Evolutionary conservation across 2,113 vertebrate genomes (phyloP).

Genomic region (Antigone vipio): DNA sequence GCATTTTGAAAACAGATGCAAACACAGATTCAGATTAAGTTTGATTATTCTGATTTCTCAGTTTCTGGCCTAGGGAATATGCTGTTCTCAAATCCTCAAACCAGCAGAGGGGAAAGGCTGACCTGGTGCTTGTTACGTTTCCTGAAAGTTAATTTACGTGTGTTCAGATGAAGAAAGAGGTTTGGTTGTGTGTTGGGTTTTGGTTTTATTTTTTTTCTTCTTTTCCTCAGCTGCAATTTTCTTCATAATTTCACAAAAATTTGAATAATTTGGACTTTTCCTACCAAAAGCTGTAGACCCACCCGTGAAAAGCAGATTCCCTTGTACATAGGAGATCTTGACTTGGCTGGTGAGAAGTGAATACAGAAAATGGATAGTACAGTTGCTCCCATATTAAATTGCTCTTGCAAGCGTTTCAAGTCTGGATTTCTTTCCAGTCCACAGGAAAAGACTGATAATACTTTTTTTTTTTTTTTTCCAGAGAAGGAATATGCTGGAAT

Average conservation of each 20-base stretch:
- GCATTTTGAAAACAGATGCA: not conserved
- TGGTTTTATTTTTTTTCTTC: not conserved
- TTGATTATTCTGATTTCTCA: not conserved
- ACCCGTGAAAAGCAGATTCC: not conserved
- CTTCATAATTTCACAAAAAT: not conserved
- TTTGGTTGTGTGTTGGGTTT: not conserved
- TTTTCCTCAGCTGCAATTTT: not conserved
- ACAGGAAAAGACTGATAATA: slow-evolving; percentile 20
- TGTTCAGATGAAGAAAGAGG: not conserved
- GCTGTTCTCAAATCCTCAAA: not conserved
- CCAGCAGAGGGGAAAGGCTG: not conserved
- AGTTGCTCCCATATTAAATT: slow-evolving; percentile 13
- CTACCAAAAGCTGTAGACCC: not conserved
- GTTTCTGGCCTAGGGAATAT: not conserved
- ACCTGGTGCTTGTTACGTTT: not conserved
- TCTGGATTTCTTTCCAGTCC: slow-evolving; percentile 20
- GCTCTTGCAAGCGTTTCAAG: not conserved
- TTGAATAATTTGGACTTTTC: not conserved
- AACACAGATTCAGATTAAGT: not conserved
- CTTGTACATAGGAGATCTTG: not conserved
- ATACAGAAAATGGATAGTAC: not conserved
- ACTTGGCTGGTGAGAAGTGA: not conserved
- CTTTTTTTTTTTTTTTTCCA: not conserved
- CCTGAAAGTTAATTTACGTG: not conserved
- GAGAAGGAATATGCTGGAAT: not conserved